phyloP scores from a whole-genome alignment of 1,140 invertebrate species.

The Leptestheria dahalacensis region DNA sequence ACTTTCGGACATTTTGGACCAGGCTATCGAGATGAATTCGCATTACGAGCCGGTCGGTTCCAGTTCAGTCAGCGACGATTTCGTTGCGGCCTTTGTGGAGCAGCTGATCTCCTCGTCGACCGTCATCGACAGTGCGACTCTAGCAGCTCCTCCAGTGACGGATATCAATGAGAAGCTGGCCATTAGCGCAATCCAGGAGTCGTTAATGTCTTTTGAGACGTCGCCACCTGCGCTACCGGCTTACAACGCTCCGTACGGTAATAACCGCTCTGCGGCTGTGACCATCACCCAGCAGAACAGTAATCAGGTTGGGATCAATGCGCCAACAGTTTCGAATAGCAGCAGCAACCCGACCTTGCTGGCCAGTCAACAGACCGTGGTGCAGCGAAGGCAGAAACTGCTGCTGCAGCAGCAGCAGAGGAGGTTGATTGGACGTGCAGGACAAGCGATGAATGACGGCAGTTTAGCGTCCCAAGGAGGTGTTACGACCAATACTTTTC shows the following conservation, averaged over 20 bases:
- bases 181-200: conserved; percentile 77
- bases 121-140: not conserved
- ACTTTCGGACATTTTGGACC: conserved; percentile 64
- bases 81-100: conserved; percentile 15
- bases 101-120: conserved; percentile 6
- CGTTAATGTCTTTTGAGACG: conserved; percentile 68
- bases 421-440: conserved; percentile 39
- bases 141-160: conserved; percentile 14
- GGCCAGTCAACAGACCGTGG: conserved; percentile 11
- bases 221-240: conserved; percentile 17
- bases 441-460: conserved; percentile 47
- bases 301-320: not conserved
- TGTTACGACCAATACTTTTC: conserved; percentile 40
- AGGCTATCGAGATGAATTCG: conserved; percentile 61
- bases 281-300: not conserved
- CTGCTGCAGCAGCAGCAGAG: conserved; percentile 43
- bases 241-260: conserved; percentile 12
- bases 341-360: conserved; percentile 1
- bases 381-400: conserved; percentile 10
- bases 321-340: not conserved
- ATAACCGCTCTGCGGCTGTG: not conserved
- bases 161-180: conserved; percentile 58
- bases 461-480: conserved; percentile 37
- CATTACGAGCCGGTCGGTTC: conserved; percentile 12
- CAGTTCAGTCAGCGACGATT: conserved; percentile 5